Base-by-base conservation (phyloP, 2,113 vertebrate species). In the Cebidichthys violaceus region DNA sequence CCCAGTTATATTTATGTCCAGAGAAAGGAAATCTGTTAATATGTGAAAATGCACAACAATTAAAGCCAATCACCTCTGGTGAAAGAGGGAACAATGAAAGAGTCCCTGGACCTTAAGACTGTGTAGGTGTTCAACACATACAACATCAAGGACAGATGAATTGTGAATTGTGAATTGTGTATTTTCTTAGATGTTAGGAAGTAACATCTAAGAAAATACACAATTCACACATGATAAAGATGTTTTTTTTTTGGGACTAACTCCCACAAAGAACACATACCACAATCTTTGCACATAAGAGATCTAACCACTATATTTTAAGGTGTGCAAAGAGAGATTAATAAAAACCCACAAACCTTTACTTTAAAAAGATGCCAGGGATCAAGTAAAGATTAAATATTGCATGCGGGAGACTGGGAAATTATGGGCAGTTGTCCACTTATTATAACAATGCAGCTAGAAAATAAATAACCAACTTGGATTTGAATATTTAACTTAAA, bases 21-120 rank as follows among this genome's bases (percentile, higher is more conserved):
- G 81, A 79, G 81, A 89, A 85, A 90, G 84, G 90, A 91, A 86
- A 88, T 90, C 73, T 88, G 77, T 81, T 79, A 81, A 70, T 78
- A 77, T 81, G 70, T 81, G 61, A 82, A 80, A 89, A 78, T 47
- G 73, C 52, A 75, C 65, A 79, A 82, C 62, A 83, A 86, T 87
- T 83, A 87, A 82, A 81, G 62, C 64, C 87, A 78, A 29, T 64
- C 76, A 71, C 75, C 24, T 70, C 22, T 59, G 37, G 75, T 77
- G 55, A 81, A 54, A 50, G 37, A 4, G 31, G 59, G 47, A 81
- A 68, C 70, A 59, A 52, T 68, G 50, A 74, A 68, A 52, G 29
- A 60, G 57, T 87, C 75, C 75, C 80, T 55, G 66, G 78, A 22
- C 47, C 43, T 67, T 27, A 45, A 57, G 29, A 59, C 64, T 81